Evolutionary conservation across 1,140 invertebrate genomes (phyloP).

Genomic region (Pseudobourletiella spinata): DNA sequence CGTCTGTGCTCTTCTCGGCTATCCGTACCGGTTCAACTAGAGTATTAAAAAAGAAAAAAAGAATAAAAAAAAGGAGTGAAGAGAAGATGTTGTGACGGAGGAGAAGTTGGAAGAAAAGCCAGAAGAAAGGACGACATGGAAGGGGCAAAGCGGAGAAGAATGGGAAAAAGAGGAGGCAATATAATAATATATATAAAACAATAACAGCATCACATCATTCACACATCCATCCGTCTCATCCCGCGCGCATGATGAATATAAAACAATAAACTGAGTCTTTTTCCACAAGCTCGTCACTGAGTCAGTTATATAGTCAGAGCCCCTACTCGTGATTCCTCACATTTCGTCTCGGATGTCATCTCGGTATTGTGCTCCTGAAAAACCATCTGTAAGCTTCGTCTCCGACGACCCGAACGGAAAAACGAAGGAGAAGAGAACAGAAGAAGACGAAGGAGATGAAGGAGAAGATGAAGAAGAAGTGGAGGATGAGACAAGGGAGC

Average conservation of each 20-base stretch:
- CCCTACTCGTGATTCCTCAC: conserved; percentile 9
- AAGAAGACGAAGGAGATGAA: not conserved
- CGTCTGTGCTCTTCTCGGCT: not conserved
- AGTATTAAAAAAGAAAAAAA: no score
- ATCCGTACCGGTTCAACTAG: not conserved
- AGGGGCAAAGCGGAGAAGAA: not conserved
- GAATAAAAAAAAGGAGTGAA: not conserved
- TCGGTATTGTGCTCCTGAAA: conserved; percentile 12
- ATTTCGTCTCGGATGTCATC: conserved; percentile 16
- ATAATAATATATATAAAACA: conserved; percentile 8
- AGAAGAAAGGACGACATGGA: no score
- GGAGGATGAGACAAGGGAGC: not conserved
- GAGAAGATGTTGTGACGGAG: no score
- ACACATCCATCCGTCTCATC: not conserved
- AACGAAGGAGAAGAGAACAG: no score
- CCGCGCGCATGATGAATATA: conserved; percentile 9
- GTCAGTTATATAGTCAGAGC: no score
- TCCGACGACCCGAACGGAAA: not conserved
- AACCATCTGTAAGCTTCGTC: not conserved
- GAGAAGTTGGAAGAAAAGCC: no score
- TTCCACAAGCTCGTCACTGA: no score
- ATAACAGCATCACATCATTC: conserved; percentile 11
- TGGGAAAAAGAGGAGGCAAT: not conserved
- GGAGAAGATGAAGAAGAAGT: not conserved
- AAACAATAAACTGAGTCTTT: conserved; percentile 6